Base-by-base conservation (phyloP, 2,113 vertebrate species). In the Brachyistius frenatus region DNA sequence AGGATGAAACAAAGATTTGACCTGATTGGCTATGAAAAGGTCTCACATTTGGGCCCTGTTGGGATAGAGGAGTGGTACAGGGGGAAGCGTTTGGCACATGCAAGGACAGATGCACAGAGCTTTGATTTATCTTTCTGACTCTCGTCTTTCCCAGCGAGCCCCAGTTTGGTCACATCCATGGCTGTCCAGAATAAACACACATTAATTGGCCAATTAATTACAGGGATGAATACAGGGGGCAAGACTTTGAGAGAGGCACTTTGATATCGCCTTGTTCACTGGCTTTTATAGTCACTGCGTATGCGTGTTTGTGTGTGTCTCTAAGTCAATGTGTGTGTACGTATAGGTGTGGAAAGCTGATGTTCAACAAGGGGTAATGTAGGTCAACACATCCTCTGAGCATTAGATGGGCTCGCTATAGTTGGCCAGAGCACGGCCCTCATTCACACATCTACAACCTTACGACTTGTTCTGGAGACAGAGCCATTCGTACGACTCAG, bases 141-240 rank as follows among this genome's bases (percentile, higher is more conserved):
- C 84, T 41, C 69, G 23, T 84, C 57, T 65, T 85, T 86, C 93
- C 92, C 93, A 83, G 76, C 50, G 91, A 89, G 88, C 78, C 83
- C 72, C 72, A 2, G 64, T 81, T 84, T 73, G 71, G 83, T 61
- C 79, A 78, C 87, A 86, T 91, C 85, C 88, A 87, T 70, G 57
- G 85, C 75, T 91, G 85, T 93, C 81, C 86, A 91, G 86, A 93
- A 94, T 93, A 94, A 94, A 94, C 93, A 94, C 89, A 88, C 81
- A 93, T 93, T 93, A 94, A 94, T 91, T 87, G 87, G 81, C 86
- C 91, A 92, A 91, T 94, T 94, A 94, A 94, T 94, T 94, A 94
- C 90, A 91, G 87, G 84, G 86, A 89, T 32, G 57, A 89, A 86
- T 80, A 81, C 54, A 87, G 53, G 78, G 89, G 85, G 82, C 78